Base-by-base conservation (phyloP, 2,113 vertebrate species). In the Sakesphorus luctuosus region DNA sequence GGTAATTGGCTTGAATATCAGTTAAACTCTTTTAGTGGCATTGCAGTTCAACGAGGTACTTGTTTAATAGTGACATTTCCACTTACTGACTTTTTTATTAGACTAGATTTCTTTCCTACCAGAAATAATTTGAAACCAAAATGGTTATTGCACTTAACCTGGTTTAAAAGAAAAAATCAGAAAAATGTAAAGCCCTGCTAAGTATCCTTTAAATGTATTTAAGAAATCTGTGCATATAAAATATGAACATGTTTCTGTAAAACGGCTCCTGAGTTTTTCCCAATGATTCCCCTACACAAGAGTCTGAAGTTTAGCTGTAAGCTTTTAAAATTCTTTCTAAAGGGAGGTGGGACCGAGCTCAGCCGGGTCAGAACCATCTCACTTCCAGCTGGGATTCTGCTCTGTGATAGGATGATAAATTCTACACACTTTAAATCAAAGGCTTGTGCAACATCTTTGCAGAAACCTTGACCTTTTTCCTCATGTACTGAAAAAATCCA, bases 381-480 rank as follows among this genome's bases (percentile, higher is more conserved):
- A 47, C 50, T 87, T 93, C 74, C 35, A 67, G 4, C 59, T 73
- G 84, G 82, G 66, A 40, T 67, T 93, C 79, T 75, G 43, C 82
- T 87, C 8, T 31, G 40, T 71, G 69, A 33, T 72, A 63, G 14
- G 25, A 68, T 66, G 66, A 80, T 44, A 55, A 94, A 90, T 93
- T 87, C 89, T 62, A 91, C 65, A 91, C 31, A 38, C 79, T 94
- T 94, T 71, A 96, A 94, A 96, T 86, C 80, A 67, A 90, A 89
- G 72, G n/a, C 81, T 94, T 91, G 83, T 92, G 89, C 94, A 94
- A 85, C 67, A 36, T 91, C 90, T 98, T 93, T 95, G 89, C 95
- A 87, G 80, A 96, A 94, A 84, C 76, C 24, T 79, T 84, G 52
- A 75, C 28, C 66, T 96, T 98, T 94, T 97, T 91, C 43, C 33